Conservation (phyloP, 2,888 invertebrate genomes). For the Synergus japonicus region DNA sequence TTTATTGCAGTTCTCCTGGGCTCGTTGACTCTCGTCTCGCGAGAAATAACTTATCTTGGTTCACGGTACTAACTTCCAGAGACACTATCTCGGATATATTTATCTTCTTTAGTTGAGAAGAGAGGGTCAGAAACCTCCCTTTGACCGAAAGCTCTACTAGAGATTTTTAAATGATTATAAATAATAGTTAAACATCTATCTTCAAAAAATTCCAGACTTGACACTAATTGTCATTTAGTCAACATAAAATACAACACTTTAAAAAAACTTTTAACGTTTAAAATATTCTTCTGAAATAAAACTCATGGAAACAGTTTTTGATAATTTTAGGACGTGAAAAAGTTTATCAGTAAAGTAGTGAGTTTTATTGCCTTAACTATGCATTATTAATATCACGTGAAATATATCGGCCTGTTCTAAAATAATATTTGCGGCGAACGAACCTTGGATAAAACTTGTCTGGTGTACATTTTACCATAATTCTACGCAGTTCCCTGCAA, state of each 20-base stretch:
- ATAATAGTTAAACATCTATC: not conserved
- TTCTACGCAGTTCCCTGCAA: slow-evolving; percentile 51
- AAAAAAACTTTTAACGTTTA: not conserved
- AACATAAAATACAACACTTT: no score
- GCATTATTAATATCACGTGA: not conserved
- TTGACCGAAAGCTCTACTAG: slow-evolving; percentile 13
- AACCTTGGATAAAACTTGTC: slow-evolving; percentile 55
- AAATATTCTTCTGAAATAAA: not conserved
- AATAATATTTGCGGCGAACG: slow-evolving; percentile 50
- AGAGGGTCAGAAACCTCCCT: slow-evolving; percentile 54
- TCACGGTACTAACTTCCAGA: slow-evolving; percentile 45
- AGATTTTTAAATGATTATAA: slow-evolving; percentile 18
- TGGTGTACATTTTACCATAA: slow-evolving; percentile 49
- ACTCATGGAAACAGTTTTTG: not conserved
- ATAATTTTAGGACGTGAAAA: not conserved
- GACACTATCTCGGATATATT: slow-evolving; percentile 54
- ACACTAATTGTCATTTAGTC: not conserved
- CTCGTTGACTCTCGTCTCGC: slow-evolving; percentile 50
- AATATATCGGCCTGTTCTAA: slow-evolving; percentile 16
- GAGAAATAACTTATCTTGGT: slow-evolving; percentile 59
- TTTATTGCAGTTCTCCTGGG: slow-evolving; percentile 57
- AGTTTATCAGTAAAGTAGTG: not conserved
- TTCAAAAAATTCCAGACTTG: not conserved
- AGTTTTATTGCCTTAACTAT: not conserved
- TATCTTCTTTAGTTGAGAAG: slow-evolving; percentile 49